Percentiles rank a stretch among this genome's conserved stretches.
Evolutionary conservation across 2,797 vertebrate species (phyloP).

Genomic region (Lophotriccus pileatus): DNA sequence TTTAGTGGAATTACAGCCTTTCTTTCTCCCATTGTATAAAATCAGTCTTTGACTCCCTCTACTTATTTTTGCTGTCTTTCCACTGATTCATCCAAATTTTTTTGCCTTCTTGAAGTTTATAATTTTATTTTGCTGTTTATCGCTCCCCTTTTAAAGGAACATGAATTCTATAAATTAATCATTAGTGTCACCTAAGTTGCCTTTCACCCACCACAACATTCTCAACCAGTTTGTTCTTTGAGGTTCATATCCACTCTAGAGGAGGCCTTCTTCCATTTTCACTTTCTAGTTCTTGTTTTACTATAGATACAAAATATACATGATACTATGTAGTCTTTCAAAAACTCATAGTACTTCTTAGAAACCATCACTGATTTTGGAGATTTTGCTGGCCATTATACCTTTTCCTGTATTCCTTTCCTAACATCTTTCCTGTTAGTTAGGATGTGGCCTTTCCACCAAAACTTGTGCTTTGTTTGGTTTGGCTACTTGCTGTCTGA

Average conservation of each 20-base stretch:
- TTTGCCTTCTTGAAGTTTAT: neutral
- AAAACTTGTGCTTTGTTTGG: neutral
- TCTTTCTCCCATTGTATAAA: neutral
- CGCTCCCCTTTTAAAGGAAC: neutral
- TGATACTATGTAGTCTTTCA: neutral
- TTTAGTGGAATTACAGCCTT: neutral
- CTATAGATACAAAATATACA: neutral
- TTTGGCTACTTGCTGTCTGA: neutral
- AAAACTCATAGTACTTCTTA: neutral
- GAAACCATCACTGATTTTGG: neutral
- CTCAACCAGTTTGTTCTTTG: neutral
- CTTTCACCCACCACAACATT: neutral
- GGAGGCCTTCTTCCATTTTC: neutral
- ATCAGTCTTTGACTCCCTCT: neutral
- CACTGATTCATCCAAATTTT: neutral
- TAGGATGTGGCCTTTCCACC: neutral
- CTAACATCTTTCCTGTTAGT: neutral
- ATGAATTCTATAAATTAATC: neutral
- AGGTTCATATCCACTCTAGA: neutral
- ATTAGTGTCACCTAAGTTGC: neutral
- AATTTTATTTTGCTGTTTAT: neutral
- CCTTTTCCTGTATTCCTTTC: neutral
- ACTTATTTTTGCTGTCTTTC: neutral
- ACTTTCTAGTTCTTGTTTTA: neutral
- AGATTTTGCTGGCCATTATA: neutral